Percentiles rank a stretch among this genome's conserved stretches.
phyloP scores from a whole-genome alignment of 2,797 vertebrate species.

The Micrastur ruficollis region DNA sequence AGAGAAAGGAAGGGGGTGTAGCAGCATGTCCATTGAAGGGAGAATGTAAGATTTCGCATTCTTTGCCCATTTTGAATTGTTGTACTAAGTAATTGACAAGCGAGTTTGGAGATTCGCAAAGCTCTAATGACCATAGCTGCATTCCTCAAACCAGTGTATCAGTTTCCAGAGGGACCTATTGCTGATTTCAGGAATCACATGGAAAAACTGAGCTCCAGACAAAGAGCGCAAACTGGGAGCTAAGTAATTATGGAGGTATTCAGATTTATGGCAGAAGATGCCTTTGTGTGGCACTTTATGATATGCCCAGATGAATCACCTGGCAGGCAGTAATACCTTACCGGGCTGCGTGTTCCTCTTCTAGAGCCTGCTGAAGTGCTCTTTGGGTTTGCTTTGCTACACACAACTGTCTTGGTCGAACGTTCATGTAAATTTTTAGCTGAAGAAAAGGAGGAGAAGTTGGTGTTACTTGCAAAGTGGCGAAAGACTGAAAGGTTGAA shows the following conservation, averaged over 20 bases:
- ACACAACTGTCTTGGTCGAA: background rate
- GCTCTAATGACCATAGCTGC: slow-evolving; percentile 69
- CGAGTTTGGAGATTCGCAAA: slow-evolving; percentile 61
- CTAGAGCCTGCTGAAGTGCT: background rate
- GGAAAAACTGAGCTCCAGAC: slow-evolving; percentile 77
- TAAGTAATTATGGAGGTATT: background rate
- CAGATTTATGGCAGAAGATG: background rate
- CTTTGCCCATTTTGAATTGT: slow-evolving; percentile 44
- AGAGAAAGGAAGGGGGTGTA: background rate
- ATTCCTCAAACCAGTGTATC: slow-evolving; percentile 78
- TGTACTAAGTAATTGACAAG: slow-evolving; percentile 44
- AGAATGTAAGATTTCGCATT: background rate
- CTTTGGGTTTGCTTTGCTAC: background rate
- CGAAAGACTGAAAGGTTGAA: background rate
- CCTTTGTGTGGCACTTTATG: background rate
- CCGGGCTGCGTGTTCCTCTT: background rate
- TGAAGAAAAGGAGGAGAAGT: background rate
- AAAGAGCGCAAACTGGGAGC: background rate
- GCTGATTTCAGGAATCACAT: slow-evolving; percentile 72
- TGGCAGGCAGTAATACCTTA: background rate
- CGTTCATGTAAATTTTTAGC: fast-evolving
- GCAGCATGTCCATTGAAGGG: slow-evolving; percentile 39
- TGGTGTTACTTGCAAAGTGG: too few relatives aligned
- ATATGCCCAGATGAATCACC: background rate
- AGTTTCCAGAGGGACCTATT: slow-evolving; percentile 74